phyloP scores from a whole-genome alignment of 2,888 invertebrate genomes.

The Brassicogethes aeneus region DNA sequence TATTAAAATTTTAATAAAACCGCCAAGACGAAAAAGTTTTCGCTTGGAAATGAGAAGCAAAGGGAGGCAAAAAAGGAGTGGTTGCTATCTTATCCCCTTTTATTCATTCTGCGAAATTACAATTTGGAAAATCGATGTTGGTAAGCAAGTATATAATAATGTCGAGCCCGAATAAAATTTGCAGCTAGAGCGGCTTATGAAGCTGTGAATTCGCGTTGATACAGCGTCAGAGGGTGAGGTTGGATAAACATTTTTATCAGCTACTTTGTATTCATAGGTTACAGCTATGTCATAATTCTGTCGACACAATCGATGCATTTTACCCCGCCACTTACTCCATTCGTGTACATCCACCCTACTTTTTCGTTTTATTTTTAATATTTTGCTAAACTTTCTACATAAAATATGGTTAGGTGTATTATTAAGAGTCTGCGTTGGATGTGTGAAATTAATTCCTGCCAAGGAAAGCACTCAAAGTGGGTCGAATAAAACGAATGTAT shows the following conservation, averaged over 20 bases:
- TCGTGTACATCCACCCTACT: too few species aligned
- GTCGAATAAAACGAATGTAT: too few species aligned
- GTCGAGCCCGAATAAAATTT: conserved; percentile 30
- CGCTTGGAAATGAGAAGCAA: not conserved
- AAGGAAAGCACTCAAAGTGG: too few species aligned
- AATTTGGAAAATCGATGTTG: conserved; percentile 25
- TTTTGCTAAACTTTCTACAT: too few species aligned
- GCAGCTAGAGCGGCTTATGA: conserved; percentile 31
- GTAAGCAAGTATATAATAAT: conserved; percentile 27
- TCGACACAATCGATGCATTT: conserved; percentile 34
- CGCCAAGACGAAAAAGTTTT: conserved; percentile 1
- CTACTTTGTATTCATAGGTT: conserved; percentile 42
- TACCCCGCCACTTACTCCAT: conserved; percentile 2
- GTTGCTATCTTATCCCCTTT: conserved; percentile 1
- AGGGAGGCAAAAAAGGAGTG: not conserved
- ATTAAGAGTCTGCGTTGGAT: too few species aligned
- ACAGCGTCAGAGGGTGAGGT: conserved; percentile 18
- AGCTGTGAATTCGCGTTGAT: conserved; percentile 26
- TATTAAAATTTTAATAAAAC: conserved; percentile 8
- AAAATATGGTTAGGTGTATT: too few species aligned
- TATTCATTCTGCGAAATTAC: conserved; percentile 18
- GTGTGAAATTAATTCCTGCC: too few species aligned
- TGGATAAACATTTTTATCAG: conserved; percentile 42
- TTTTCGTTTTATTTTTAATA: too few species aligned
- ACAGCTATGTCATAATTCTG: conserved; percentile 40